Percentiles rank a stretch among this genome's conserved stretches.
Conservation (phyloP, 1,140 invertebrate genomes). For the Anastrepha ludens region DNA sequence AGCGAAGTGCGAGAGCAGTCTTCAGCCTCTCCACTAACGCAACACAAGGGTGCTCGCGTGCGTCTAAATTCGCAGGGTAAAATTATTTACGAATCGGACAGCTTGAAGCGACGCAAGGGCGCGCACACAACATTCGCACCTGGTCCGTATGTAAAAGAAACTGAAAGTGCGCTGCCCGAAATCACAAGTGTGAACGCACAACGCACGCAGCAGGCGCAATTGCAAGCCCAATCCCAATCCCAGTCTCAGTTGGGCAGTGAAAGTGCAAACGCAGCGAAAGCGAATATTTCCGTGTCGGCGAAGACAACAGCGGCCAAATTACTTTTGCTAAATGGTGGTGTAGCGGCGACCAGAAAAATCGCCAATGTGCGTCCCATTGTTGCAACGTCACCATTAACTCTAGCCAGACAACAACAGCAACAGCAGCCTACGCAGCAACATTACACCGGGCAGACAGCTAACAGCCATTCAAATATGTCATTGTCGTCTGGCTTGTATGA, state of each 20-base stretch:
- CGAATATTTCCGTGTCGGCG: slow-evolving; percentile 3
- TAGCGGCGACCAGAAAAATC: slow-evolving; percentile 66
- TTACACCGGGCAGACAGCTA: slow-evolving; percentile 53
- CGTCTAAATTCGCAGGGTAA: slow-evolving; percentile 91
- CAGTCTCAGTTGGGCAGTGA: slow-evolving; percentile 58
- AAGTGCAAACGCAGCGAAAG: slow-evolving; percentile 63
- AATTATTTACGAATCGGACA: slow-evolving; percentile 92
- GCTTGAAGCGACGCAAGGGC: slow-evolving; percentile 86
- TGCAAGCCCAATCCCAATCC: slow-evolving; percentile 12
- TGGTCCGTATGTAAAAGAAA: slow-evolving; percentile 84
- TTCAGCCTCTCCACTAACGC: slow-evolving; percentile 59
- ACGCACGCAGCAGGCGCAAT: neutral
- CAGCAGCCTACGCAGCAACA: slow-evolving; percentile 53
- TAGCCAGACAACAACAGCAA: slow-evolving; percentile 54
- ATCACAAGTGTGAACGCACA: slow-evolving; percentile 34
- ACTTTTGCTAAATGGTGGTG: slow-evolving; percentile 63
- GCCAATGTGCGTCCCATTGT: slow-evolving; percentile 72
- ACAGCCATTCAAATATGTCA: slow-evolving; percentile 56
- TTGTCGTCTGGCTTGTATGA: slow-evolving; percentile 48
- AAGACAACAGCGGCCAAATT: slow-evolving; percentile 63
- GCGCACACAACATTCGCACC: slow-evolving; percentile 90
- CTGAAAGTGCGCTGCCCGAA: slow-evolving; percentile 71
- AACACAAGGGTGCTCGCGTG: slow-evolving; percentile 83
- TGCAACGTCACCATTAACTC: slow-evolving; percentile 61
- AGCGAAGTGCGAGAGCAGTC: slow-evolving; percentile 70